Base-by-base conservation (phyloP, 2,888 invertebrate species). In the Limenitis camilla region DNA sequence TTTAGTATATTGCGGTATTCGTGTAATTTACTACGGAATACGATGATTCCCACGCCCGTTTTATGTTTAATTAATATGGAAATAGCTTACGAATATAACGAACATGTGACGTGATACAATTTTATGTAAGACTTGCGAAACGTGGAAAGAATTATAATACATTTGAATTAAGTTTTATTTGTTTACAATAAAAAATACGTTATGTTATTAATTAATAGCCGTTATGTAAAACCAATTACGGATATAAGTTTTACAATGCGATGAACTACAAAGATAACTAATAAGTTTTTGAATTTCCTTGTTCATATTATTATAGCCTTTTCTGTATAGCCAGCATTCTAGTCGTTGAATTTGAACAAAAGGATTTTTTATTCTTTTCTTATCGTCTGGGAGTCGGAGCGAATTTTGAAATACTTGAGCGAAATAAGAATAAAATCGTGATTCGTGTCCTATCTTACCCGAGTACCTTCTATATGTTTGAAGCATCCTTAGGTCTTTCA, bases 1-100 rank as follows among this genome's bases (percentile, higher is more conserved):
- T 80, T 78, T 80, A 81, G 77, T 69, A 53, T 63, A 63, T 63
- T 67, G 66, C 65, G 74, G 68, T 70, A 74, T 74, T 74, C 66
- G 58, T 64, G 66, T 66, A 71, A 75, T 78, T 82, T 82, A 82
- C 81, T 81, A 83, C 74, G 73, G 74, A 78, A 66, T 66, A 71
- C 71, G 68, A 71, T 73, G 65, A 72, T 71, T 73, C 71, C 67
- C 69, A 74, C 71, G 71, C 71, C 65, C 61, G 66, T 66, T 60
- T 63, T 64, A 63, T 65, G 64, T 69, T 69, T 71, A 68, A 71
- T 67, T 49, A 58, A 53, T 54, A 54, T 60, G 52, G 42, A 52
- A 54, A 55, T 50, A 39, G 44, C 35, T 40, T 47, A 43, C 27
- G 28, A 29, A 49, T 50, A 44, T 32, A 47, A 3, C 6, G 32